Evolutionary conservation across 2,113 vertebrate genomes (phyloP).

Genomic region (Xenopus tropicalis): DNA sequence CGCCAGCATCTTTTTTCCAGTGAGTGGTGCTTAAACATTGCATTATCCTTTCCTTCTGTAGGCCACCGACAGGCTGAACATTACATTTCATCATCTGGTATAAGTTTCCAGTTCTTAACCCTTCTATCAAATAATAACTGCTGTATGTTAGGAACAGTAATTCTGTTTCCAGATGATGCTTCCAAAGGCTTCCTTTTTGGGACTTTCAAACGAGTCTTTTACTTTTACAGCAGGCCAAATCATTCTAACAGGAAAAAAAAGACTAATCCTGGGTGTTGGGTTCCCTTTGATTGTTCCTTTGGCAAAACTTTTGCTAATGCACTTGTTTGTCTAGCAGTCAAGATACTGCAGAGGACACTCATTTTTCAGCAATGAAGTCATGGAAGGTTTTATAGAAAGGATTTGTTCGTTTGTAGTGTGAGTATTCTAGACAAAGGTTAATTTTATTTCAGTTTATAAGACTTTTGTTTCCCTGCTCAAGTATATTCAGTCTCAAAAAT

Average conservation of each 20-base stretch:
- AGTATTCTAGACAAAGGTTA: neutral
- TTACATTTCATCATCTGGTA: slow-evolving; percentile 34
- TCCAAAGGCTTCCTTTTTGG: slow-evolving; percentile 35
- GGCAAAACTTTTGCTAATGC: slow-evolving; percentile 20
- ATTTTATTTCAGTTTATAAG: neutral
- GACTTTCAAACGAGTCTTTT: slow-evolving; percentile 24
- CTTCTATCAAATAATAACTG: slow-evolving; percentile 7
- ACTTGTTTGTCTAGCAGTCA: slow-evolving; percentile 29
- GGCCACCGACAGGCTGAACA: slow-evolving; percentile 26
- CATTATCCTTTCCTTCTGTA: slow-evolving; percentile 13
- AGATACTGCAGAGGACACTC: slow-evolving; percentile 21
- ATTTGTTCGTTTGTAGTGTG: slow-evolving; percentile 9
- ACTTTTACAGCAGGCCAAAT: slow-evolving; percentile 21
- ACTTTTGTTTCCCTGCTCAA: neutral
- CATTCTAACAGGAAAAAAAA: slow-evolving; percentile 36
- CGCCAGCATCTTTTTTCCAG: slow-evolving; percentile 9
- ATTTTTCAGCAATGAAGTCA: slow-evolving; percentile 32
- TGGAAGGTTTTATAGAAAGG: neutral
- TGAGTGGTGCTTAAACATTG: slow-evolving; percentile 20
- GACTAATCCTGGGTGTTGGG: slow-evolving; percentile 15
- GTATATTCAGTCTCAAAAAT: neutral
- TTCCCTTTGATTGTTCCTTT: slow-evolving; percentile 37
- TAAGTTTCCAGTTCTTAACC: slow-evolving; percentile 30
- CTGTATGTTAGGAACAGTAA: slow-evolving; percentile 10
- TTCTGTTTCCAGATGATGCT: slow-evolving; percentile 35